Evolutionary conservation across 2,888 invertebrate genomes (phyloP).

Genomic region (Leptogaster cylindrica): DNA sequence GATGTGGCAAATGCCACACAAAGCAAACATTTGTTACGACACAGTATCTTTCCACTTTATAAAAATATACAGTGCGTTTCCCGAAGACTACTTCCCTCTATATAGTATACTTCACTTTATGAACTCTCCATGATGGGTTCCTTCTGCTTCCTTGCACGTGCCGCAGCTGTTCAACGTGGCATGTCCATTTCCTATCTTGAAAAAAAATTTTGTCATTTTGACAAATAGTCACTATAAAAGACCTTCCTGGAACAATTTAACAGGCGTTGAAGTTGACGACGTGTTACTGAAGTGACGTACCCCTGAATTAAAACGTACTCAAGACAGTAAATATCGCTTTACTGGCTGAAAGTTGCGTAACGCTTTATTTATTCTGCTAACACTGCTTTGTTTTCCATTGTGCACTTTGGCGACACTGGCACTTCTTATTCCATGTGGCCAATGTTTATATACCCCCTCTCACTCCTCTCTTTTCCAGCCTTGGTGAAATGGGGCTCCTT

Average conservation of each 20-base stretch:
- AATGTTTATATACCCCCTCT: slow-evolving; percentile 9
- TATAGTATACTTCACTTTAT: too few relatives aligned
- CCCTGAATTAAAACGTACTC: slow-evolving; percentile 4
- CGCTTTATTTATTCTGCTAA: slow-evolving; percentile 18
- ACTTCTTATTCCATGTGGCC: slow-evolving; percentile 21
- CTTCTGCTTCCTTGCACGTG: too few relatives aligned
- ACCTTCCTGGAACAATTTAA: too few relatives aligned
- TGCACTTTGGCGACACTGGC: background rate
- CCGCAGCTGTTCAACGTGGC: too few relatives aligned
- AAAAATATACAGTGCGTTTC: too few relatives aligned
- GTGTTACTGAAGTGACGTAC: background rate
- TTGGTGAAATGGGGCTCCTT: background rate
- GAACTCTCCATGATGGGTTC: too few relatives aligned
- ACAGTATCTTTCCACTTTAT: background rate
- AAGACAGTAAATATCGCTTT: slow-evolving; percentile 21
- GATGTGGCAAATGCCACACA: too few relatives aligned
- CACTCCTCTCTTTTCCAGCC: background rate
- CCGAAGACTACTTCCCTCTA: too few relatives aligned
- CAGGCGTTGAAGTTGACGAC: too few relatives aligned
- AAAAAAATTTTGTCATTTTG: too few relatives aligned
- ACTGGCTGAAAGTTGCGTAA: slow-evolving; percentile 38
- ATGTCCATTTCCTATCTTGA: too few relatives aligned
- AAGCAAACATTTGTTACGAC: background rate
- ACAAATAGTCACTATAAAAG: too few relatives aligned
- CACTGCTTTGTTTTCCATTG: slow-evolving; percentile 11